Evolutionary conservation across 2,888 invertebrate species (phyloP).

Genomic region (Eumerus sabulonum): DNA sequence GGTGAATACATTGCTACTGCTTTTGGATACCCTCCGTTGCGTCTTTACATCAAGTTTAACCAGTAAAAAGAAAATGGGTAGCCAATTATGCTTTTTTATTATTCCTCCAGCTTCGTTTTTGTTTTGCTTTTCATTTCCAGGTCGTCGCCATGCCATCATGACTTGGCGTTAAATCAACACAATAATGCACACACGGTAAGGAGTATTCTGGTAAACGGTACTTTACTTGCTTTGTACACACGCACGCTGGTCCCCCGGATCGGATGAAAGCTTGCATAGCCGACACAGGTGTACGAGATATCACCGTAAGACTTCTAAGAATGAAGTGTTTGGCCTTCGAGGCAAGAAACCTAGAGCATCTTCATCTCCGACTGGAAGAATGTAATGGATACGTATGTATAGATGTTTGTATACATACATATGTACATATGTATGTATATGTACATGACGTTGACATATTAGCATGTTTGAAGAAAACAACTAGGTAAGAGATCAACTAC

Average conservation of each 20-base stretch:
- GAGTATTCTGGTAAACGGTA: slow-evolving; percentile 37
- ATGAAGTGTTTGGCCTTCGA: slow-evolving; percentile 31
- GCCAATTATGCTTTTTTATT: slow-evolving; percentile 1
- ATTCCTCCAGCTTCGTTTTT: too few species aligned
- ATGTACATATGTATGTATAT: slow-evolving; percentile 30
- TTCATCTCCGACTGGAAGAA: slow-evolving; percentile 14
- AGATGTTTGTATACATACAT: slow-evolving; percentile 52
- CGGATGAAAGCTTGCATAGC: slow-evolving; percentile 6
- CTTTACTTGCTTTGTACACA: slow-evolving; percentile 22
- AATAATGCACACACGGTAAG: slow-evolving; percentile 36
- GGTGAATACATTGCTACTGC: background rate
- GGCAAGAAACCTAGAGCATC: slow-evolving; percentile 5
- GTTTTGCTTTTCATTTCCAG: slow-evolving; percentile 17
- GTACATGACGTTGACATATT: slow-evolving; percentile 59
- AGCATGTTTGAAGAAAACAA: slow-evolving; percentile 4
- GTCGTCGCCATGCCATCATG: slow-evolving; percentile 23
- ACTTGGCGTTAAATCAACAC: slow-evolving; percentile 30
- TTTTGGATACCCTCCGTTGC: slow-evolving; percentile 36
- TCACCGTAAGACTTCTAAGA: slow-evolving; percentile 35
- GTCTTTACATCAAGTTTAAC: slow-evolving; percentile 45
- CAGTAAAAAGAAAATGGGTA: slow-evolving; percentile 36
- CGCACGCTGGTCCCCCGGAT: slow-evolving; percentile 7
- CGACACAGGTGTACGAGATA: slow-evolving; percentile 49
- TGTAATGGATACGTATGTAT: slow-evolving; percentile 1
- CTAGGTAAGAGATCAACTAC: too few species aligned